Evolutionary conservation across 2,797 vertebrate species (phyloP), one percentile per base, ranked within the genome.

Genomic region (Poecilia wingei): DNA sequence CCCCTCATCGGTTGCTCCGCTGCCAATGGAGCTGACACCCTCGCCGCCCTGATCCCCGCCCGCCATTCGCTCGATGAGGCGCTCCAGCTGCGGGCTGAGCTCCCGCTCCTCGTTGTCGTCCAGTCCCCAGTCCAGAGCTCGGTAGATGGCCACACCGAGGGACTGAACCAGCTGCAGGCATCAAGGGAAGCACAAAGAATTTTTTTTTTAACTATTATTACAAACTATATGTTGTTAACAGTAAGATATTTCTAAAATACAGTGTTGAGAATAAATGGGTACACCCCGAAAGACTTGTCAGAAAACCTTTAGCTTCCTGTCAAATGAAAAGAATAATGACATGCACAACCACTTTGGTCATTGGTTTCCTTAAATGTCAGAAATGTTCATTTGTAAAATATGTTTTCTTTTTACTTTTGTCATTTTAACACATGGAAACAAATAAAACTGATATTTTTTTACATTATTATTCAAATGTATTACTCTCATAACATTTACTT

Each of bases 91-190:
- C 0, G 97, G 97, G 88, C 97, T 97, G 74, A 99, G 96, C 93
- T 99, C 97, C 0, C 98, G 93, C 90, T 99, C 98, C 88, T 99
- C 98, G 0, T 95, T 98, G 84, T 98, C 97, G 0, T 97, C 96
- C 93, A 99, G 93, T 0, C 98, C 98, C 98, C 98, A 99, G 95
- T 99, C 98, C 94, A 99, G 95, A 0, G 98, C 98, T 1, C 94
- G 96, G 94, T 99, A 99, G 91, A 99, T 97, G 74, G 97, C 96
- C 1, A 99, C 97, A 1, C 98, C 98, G 91, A 99, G 88, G 0
- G 97, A 97, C 91, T 97, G 97, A 82, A 99, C 98, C 95, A 98
- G 87, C 98, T 99, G 91, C 28, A 70, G 3, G 76, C 36, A 82
- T 2, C 20, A 64, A 82, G 2, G 7, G 3, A 31, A 22, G 7